Evolutionary conservation across 2,888 invertebrate genomes (phyloP).

Genomic region (Morpho helenor): DNA sequence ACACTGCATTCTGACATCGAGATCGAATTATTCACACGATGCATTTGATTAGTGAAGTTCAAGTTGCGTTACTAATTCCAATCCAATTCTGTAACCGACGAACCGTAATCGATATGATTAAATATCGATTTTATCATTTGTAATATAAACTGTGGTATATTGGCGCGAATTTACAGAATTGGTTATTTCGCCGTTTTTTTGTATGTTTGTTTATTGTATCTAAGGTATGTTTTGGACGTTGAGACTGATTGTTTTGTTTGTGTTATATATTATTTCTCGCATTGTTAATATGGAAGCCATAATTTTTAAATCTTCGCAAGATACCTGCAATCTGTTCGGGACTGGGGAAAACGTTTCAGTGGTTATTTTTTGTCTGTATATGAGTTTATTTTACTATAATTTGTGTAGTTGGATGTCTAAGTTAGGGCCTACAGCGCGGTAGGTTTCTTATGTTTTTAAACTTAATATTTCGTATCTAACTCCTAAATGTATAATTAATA

Average conservation of each 20-base stretch:
- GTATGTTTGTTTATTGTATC: conserved; percentile 56
- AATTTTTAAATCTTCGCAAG: conserved; percentile 29
- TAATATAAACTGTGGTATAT: conserved; percentile 19
- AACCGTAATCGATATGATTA: conserved; percentile 17
- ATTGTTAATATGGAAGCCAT: conserved; percentile 54
- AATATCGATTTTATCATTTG: conserved; percentile 17
- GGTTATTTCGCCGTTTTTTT: conserved; percentile 27
- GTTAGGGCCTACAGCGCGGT: conserved; percentile 63
- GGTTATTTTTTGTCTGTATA: conserved; percentile 77
- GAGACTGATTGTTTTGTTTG: conserved; percentile 79
- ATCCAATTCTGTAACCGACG: conserved; percentile 26
- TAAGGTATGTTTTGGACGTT: conserved; percentile 65
- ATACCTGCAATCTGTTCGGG: conserved; percentile 16
- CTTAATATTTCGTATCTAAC: conserved; percentile 62
- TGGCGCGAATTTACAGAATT: conserved; percentile 30
- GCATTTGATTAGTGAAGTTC: conserved; percentile 14
- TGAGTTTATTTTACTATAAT: conserved; percentile 58
- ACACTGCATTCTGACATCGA: conserved; percentile 37
- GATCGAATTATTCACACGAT: conserved; percentile 17
- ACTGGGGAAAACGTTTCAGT: conserved; percentile 29
- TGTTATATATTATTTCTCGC: conserved; percentile 74
- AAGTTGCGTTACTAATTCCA: conserved; percentile 18
- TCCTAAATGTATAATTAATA: conserved; percentile 64
- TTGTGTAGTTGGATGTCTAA: conserved; percentile 70
- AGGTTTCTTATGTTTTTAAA: conserved; percentile 52